Percentiles rank a stretch among this genome's conserved stretches.
Evolutionary conservation across 37 sponge, comb jelly and placozoan genomes (phyloP).

Genomic region (Tethya wilhelma): DNA sequence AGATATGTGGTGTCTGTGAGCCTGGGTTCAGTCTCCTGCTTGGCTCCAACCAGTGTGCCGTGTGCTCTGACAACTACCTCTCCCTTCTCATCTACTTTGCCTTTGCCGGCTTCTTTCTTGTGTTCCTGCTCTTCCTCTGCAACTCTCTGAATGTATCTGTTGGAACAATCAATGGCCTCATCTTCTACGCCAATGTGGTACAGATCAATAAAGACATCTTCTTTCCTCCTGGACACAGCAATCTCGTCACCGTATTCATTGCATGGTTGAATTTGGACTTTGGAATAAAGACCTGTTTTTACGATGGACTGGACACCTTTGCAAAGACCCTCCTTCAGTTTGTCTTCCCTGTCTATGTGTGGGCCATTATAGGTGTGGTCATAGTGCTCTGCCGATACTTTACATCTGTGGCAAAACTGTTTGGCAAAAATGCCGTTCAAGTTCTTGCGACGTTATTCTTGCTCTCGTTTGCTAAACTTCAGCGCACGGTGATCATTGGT

Average conservation of each 20-base stretch:
- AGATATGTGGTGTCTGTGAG: constrained; percentile 3
- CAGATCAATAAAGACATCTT: not conserved
- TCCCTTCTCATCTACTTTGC: not conserved
- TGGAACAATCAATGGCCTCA: constrained; percentile 4
- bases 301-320: constrained; percentile 15
- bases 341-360: constrained; percentile 15
- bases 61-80: constrained; percentile 12
- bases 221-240: not conserved
- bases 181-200: not conserved
- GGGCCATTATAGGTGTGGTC: not conserved
- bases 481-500: not conserved
- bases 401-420: not conserved
- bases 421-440: not conserved
- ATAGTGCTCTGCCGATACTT: not conserved
- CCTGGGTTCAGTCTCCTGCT: not conserved
- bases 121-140: not conserved
- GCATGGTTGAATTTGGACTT: too few relatives aligned
- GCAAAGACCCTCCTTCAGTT: constrained; percentile 18
- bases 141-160: constrained; percentile 1
- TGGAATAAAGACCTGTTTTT: constrained; percentile 4
- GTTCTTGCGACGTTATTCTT: constrained; percentile 15
- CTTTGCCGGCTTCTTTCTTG: not conserved
- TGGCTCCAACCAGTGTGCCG: not conserved
- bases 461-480: not conserved
- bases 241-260: not conserved